phyloP scores from a whole-genome alignment of 2,888 invertebrate species.

The Ichneumoninae sp. region DNA sequence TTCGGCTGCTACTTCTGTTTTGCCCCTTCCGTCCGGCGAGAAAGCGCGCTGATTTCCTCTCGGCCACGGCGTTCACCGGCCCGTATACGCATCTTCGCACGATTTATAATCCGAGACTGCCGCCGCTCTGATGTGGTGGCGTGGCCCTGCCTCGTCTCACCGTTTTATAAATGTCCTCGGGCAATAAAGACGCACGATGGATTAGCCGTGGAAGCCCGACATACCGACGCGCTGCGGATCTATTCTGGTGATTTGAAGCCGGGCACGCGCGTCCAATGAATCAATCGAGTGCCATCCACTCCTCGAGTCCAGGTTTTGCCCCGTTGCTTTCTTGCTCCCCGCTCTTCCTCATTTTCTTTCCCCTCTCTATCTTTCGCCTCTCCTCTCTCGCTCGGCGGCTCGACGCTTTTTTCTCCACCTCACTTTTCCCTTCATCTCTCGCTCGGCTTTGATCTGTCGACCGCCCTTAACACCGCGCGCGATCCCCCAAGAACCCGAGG shows the following conservation, averaged over 20 bases:
- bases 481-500: conserved; percentile 13
- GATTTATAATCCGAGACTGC: conserved; percentile 79
- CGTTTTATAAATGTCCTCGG: conserved; percentile 81
- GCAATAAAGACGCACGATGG: conserved; percentile 83
- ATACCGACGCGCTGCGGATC: conserved; percentile 81
- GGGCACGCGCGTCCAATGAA: conserved; percentile 84
- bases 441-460: conserved; percentile 60
- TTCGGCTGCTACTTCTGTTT: conserved; percentile 30
- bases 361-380: conserved; percentile 50
- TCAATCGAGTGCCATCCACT: conserved; percentile 80
- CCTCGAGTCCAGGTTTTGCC: conserved; percentile 66
- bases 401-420: conserved; percentile 26
- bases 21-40: conserved; percentile 26
- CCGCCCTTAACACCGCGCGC: conserved; percentile 27
- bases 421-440: conserved; percentile 56
- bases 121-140: conserved; percentile 56
- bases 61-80: conserved; percentile 39
- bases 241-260: conserved; percentile 84
- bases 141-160: conserved; percentile 70
- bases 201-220: conserved; percentile 81
- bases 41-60: conserved; percentile 61
- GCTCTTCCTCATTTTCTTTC: conserved; percentile 39
- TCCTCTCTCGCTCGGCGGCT: conserved; percentile 60
- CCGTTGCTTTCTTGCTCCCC: conserved; percentile 62
- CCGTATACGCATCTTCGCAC: conserved; percentile 62